These are phyloP conservation scores for Parasteatoda lunata DNA, from an alignment of 2,888 invertebrate genomes.

Conservation along the genomic window DNA sequence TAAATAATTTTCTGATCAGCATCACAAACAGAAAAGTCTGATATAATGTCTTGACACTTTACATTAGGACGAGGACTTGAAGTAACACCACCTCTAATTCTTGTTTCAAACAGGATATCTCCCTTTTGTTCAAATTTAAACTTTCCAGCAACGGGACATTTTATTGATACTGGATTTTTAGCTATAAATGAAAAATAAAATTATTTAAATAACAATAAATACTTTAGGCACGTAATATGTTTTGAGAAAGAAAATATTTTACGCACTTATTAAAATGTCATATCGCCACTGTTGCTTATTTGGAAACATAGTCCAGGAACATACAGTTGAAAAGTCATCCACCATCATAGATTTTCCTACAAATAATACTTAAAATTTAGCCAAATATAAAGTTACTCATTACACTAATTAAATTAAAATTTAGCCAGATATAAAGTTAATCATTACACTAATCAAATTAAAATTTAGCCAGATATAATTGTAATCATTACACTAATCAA, in stretches of 20 bases:
- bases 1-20: conserved; percentile 94
- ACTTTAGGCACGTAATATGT: not conserved
- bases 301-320: conserved; percentile 94
- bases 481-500: too few species aligned
- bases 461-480: too few species aligned
- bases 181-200: conserved; percentile 41
- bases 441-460: too few species aligned
- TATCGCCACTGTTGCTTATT: conserved; percentile 90
- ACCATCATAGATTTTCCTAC: conserved; percentile 88
- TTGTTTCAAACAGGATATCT: conserved; percentile 91
- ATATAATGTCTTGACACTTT: conserved; percentile 93
- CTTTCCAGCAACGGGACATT: conserved; percentile 97
- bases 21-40: conserved; percentile 96
- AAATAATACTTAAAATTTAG: too few species aligned
- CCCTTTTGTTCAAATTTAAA: conserved; percentile 94
- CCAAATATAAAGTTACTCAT: too few species aligned
- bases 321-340: conserved; percentile 92
- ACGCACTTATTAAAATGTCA: conserved; percentile 82
- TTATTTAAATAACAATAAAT: not conserved
- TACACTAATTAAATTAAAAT: too few species aligned
- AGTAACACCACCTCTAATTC: conserved; percentile 96
- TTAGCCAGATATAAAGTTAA: too few species aligned
- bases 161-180: conserved; percentile 91
- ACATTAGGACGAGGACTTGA: conserved; percentile 93
- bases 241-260: not conserved